Evolutionary conservation across 2,797 vertebrate species (phyloP).

Genomic region (Argya squamiceps): DNA sequence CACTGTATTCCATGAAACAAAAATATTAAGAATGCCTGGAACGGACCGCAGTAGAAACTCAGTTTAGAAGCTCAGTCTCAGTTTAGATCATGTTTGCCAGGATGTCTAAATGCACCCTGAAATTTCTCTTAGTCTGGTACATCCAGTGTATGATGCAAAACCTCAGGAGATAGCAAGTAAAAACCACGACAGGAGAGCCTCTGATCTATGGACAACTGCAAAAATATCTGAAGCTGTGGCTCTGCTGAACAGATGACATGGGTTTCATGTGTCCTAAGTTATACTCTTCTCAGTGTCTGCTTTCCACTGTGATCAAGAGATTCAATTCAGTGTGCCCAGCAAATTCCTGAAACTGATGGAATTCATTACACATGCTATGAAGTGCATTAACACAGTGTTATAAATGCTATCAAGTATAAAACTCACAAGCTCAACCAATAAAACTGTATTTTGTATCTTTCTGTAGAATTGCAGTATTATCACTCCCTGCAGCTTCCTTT

Average conservation of each 20-base stretch:
- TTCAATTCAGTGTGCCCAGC: neutral
- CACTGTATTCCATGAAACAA: neutral
- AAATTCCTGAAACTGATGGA: slow-evolving; percentile 36
- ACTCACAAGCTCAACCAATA: neutral
- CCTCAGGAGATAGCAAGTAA: neutral
- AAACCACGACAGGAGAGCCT: neutral
- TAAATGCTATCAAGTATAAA: neutral
- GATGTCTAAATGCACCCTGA: neutral
- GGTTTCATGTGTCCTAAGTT: slow-evolving; percentile 23
- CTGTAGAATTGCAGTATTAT: neutral
- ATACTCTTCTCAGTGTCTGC: neutral
- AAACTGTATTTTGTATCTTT: neutral
- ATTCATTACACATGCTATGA: neutral
- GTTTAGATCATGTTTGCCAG: neutral
- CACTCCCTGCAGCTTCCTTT: neutral
- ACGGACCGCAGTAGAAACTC: neutral
- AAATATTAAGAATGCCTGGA: neutral
- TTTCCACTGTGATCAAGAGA: slow-evolving; percentile 12
- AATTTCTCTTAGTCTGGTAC: neutral
- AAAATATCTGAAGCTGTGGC: neutral
- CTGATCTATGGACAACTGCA: neutral
- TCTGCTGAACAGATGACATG: slow-evolving; percentile 21
- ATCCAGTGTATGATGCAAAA: neutral
- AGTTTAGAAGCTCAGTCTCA: neutral
- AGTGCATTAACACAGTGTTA: neutral